Conservation (phyloP, 2,797 vertebrate genomes). For the Falco biarmicus region DNA sequence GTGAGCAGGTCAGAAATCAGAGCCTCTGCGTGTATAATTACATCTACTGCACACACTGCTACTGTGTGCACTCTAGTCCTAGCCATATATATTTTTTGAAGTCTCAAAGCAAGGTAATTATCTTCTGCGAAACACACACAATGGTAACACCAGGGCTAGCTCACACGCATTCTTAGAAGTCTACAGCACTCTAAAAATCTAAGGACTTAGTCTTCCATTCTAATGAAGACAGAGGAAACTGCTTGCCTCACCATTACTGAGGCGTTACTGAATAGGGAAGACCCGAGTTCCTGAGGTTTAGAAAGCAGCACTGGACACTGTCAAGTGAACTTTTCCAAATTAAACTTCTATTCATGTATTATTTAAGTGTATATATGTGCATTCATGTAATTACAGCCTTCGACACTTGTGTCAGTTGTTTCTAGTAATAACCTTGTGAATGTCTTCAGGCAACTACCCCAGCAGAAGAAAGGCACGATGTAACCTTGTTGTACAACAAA, state of each 20-base stretch:
- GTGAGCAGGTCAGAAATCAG: not conserved
- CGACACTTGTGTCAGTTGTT: not conserved
- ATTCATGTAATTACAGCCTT: not conserved
- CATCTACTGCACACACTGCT: not conserved
- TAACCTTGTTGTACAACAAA: slow-evolving; percentile 92
- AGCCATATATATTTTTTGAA: not conserved
- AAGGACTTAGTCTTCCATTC: not conserved
- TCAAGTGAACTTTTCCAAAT: not conserved
- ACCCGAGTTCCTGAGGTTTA: not conserved
- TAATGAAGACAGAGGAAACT: not conserved
- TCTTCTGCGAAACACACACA: not conserved
- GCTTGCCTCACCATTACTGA: not conserved
- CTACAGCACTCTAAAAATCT: not conserved
- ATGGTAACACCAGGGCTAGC: not conserved
- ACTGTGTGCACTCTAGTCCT: not conserved
- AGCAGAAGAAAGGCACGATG: slow-evolving; percentile 91
- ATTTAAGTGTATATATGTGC: not conserved
- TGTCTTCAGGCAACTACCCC: slow-evolving; percentile 87
- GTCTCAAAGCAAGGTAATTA: not conserved
- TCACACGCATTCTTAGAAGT: not conserved
- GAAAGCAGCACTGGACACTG: not conserved
- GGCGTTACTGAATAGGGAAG: fast-evolving
- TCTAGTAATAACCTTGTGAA: slow-evolving; percentile 14
- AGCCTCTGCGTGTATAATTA: not conserved
- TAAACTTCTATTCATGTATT: not conserved